A percentile compares a stretch with the other conserved stretches of the same genome.
phyloP scores from a whole-genome alignment of 2,797 vertebrate species.

The Pipistrellus kuhlii region DNA sequence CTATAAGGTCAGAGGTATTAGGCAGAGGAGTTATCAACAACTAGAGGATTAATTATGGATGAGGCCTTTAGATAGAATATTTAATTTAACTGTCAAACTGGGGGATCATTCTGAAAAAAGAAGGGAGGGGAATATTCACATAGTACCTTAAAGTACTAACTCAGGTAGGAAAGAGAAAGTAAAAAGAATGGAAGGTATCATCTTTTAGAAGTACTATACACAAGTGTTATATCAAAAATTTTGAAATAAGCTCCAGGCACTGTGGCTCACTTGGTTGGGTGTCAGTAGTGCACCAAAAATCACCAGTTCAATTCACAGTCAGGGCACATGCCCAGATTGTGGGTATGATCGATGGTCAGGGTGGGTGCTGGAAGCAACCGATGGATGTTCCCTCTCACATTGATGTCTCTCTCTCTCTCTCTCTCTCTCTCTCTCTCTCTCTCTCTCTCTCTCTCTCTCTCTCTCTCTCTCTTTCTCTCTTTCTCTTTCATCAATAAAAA shows the following conservation, averaged over 20 bases:
- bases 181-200: neutral
- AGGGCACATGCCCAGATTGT: neutral
- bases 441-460: neutral
- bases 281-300: neutral
- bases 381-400: neutral
- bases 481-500: neutral
- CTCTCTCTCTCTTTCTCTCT: neutral
- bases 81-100: neutral
- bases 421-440: neutral
- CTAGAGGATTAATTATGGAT: neutral
- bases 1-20: neutral
- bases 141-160: neutral
- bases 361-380: neutral
- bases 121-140: neutral
- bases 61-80: neutral
- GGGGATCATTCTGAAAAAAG: neutral
- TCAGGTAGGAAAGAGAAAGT: neutral
- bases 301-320: neutral
- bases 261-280: neutral
- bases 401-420: neutral
- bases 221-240: neutral
- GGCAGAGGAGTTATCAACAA: neutral
- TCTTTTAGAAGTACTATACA: neutral
- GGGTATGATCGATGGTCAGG: neutral
- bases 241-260: neutral